Percentiles rank a stretch among this genome's conserved stretches.
phyloP scores from a whole-genome alignment of 2,113 vertebrate genomes.

The Callocephalon fimbriatum region DNA sequence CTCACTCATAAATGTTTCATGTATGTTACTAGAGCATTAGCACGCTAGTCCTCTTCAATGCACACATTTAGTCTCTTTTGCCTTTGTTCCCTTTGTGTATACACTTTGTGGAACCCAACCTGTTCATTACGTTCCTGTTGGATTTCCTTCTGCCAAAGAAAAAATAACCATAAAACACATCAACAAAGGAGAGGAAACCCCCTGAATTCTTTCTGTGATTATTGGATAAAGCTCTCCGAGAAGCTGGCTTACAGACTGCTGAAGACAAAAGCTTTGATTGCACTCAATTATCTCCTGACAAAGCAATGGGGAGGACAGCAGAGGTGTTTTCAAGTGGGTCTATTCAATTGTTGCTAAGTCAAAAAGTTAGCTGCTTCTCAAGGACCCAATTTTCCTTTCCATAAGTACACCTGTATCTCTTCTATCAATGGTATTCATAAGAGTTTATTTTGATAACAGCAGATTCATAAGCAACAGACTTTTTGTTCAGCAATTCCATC shows the following conservation, averaged over 20 bases:
- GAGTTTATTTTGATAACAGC: neutral
- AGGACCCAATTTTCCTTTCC: neutral
- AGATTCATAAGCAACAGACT: neutral
- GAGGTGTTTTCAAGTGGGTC: neutral
- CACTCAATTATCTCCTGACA: constrained; percentile 39
- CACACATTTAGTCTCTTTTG: neutral
- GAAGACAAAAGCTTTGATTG: constrained; percentile 66
- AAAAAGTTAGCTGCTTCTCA: neutral
- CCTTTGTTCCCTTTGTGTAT: neutral
- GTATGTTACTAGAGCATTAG: neutral
- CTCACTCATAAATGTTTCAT: neutral
- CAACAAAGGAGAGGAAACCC: neutral
- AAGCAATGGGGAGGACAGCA: neutral
- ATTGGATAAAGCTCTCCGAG: neutral
- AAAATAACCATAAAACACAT: neutral
- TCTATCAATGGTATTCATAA: neutral
- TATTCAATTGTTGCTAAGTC: neutral
- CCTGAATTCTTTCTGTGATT: neutral
- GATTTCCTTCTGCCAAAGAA: neutral
- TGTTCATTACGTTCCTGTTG: neutral
- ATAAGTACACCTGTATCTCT: neutral
- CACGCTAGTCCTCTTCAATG: neutral
- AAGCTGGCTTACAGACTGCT: neutral
- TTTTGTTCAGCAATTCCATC: neutral
- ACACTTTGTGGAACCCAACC: neutral